Base-by-base conservation (phyloP, 2,888 invertebrate species). In the Nomada goodeniana region DNA sequence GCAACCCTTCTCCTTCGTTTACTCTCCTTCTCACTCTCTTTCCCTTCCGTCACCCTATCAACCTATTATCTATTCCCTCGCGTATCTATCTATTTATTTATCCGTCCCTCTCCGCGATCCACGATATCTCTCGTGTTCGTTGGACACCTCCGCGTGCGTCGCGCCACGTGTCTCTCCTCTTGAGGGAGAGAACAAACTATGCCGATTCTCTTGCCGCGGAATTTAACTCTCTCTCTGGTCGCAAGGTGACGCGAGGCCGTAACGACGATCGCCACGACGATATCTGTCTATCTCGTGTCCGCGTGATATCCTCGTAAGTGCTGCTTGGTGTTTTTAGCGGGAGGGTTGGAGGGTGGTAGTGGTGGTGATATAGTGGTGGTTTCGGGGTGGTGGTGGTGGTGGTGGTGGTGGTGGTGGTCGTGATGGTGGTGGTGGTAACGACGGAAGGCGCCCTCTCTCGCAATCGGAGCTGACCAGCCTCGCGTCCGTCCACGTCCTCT, bases 161-260 rank as follows among this genome's bases (percentile, higher is more conserved):
- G 87, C 87, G 89, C 91, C 91, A 91, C 92, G 92, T 91, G 91
- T 90, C 75, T 68, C 63, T 55, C 47, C 55, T 36, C 36, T 29
- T 26, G 23, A 36, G 60, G 64, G 84, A 65, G 72, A 63, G 73
- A 76, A 64, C 60, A 29, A 57, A 79, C 76, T 70, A 75, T 75
- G 65, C 68, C 75, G 77, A 75, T 68, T 82, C 69, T 69, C 78
- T 36, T 44, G 10, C 68, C 70, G 44, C 55, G n/a, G 7, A 44
- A 26, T 29, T 44, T 44, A 9, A n/a, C 57, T 65, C 42, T 50
- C 42, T 26, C 13, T 50, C 42, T 23, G 44, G 26, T 57, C 23
- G 26, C 29, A 18, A 26, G 23, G 11, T 2, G 52, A 61, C 52
- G 26, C 4, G 18, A n/a, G 29, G 4, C 29, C 47, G 36, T 36